phyloP scores from a whole-genome alignment of 1,140 invertebrate genomes.

The Phocides pigmalion region DNA sequence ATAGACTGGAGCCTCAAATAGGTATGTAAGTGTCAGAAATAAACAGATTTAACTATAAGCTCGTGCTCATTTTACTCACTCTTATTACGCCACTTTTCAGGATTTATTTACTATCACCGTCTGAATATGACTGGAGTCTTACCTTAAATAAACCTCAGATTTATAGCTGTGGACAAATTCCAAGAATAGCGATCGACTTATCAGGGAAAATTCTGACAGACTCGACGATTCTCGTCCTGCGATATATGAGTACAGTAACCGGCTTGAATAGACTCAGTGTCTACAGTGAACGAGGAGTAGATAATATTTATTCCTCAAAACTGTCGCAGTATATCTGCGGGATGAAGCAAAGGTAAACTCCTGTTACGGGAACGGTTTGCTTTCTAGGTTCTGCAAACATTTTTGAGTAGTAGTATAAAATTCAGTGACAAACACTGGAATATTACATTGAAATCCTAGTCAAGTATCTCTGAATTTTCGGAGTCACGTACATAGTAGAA shows the following conservation, averaged over 20 bases:
- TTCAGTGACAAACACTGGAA: too few species aligned
- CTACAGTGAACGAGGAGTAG: constrained; percentile 1
- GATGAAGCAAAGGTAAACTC: not conserved
- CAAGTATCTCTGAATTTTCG: too few species aligned
- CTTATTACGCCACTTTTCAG: constrained; percentile 19
- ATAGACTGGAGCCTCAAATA: too few species aligned
- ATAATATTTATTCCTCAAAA: constrained; percentile 23
- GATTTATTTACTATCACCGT: constrained; percentile 28
- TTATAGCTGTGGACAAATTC: constrained; percentile 29
- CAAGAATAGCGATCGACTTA: constrained; percentile 32
- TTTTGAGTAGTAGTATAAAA: too few species aligned
- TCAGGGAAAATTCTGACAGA: constrained; percentile 32
- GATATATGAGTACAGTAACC: constrained; percentile 31
- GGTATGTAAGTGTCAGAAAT: not conserved
- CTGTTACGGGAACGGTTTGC: too few species aligned
- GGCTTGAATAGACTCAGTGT: constrained; percentile 25
- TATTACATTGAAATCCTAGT: too few species aligned
- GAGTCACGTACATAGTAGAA: too few species aligned
- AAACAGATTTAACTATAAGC: constrained; percentile 14
- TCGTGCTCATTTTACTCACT: constrained; percentile 11
- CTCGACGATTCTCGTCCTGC: constrained; percentile 26
- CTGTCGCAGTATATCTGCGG: constrained; percentile 20
- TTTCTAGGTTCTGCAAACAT: too few species aligned
- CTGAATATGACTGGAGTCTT: constrained; percentile 31
- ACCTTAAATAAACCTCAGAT: constrained; percentile 29